Evolutionary conservation across 1,140 invertebrate species (phyloP).

Genomic region (Manduca sexta): DNA sequence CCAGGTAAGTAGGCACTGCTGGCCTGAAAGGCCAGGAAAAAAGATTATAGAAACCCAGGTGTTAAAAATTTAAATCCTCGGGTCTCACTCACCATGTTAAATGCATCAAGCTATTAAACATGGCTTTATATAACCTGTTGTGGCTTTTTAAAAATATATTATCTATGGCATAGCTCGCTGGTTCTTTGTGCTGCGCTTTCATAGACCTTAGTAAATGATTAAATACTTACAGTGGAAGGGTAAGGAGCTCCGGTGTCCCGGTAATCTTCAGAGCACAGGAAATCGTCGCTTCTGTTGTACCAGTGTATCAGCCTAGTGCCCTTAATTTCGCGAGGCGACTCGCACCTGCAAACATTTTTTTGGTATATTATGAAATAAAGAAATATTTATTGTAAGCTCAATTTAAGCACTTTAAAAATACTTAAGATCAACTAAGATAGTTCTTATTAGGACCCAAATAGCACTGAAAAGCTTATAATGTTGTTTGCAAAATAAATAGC

Average conservation of each 20-base stretch:
- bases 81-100: too few relatives aligned
- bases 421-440: background rate
- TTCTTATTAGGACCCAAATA: background rate
- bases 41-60: too few relatives aligned
- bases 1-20: too few relatives aligned
- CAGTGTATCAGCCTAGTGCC: constrained; percentile 69
- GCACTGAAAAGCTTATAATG: background rate
- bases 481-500: too few relatives aligned
- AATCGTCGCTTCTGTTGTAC: constrained; percentile 62
- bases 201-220: background rate
- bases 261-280: constrained; percentile 51
- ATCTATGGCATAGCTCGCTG: too few relatives aligned
- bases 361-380: background rate
- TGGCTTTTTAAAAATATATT: too few relatives aligned
- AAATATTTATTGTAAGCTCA: background rate
- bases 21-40: too few relatives aligned
- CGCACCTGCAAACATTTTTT: constrained; percentile 40
- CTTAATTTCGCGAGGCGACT: constrained; percentile 43
- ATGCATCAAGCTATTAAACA: too few relatives aligned
- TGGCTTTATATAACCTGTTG: too few relatives aligned
- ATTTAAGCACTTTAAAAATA: background rate
- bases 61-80: too few relatives aligned
- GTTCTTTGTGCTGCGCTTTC: too few relatives aligned
- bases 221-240: constrained; percentile 43
- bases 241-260: constrained; percentile 24